A percentile compares a stretch with the other conserved stretches of the same genome.
These are phyloP conservation scores for Lacerta bilineata DNA, from an alignment of 2,797 vertebrate species.

Conservation along the genomic window DNA sequence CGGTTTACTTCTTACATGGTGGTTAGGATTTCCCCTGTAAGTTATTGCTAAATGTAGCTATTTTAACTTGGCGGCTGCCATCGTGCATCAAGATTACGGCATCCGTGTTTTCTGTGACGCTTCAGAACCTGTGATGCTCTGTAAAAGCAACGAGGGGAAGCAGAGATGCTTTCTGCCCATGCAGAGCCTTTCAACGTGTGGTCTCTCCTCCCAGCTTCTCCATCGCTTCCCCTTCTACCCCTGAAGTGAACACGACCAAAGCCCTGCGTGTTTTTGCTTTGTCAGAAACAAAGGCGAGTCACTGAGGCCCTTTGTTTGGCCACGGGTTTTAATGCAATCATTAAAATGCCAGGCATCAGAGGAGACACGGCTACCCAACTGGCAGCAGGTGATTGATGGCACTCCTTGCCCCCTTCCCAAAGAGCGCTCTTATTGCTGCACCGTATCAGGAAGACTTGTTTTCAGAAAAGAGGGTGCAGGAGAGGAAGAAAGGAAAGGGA, in stretches of 20 bases:
- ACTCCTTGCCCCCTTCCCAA: background rate
- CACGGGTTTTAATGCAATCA: background rate
- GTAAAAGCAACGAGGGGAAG: no score
- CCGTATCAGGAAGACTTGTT: background rate
- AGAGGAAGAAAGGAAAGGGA: background rate
- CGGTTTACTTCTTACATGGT: background rate
- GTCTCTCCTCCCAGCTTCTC: background rate
- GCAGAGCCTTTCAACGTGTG: background rate
- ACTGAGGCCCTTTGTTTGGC: background rate
- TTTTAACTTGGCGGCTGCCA: background rate
- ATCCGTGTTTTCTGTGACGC: no score
- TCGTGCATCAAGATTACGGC: no score
- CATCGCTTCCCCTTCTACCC: background rate
- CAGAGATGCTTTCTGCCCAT: no score
- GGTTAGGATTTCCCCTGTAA: background rate
- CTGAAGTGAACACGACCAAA: background rate
- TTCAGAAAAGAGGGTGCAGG: conserved; percentile 21
- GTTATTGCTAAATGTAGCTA: background rate
- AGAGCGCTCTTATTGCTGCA: background rate
- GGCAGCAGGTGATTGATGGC: background rate
- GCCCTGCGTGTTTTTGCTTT: background rate
- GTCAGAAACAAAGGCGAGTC: background rate
- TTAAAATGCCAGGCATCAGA: background rate
- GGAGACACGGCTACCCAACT: background rate
- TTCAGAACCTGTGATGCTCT: no score